Conservation (phyloP, 2,888 invertebrate genomes). For the Luffia ferchaultella region DNA sequence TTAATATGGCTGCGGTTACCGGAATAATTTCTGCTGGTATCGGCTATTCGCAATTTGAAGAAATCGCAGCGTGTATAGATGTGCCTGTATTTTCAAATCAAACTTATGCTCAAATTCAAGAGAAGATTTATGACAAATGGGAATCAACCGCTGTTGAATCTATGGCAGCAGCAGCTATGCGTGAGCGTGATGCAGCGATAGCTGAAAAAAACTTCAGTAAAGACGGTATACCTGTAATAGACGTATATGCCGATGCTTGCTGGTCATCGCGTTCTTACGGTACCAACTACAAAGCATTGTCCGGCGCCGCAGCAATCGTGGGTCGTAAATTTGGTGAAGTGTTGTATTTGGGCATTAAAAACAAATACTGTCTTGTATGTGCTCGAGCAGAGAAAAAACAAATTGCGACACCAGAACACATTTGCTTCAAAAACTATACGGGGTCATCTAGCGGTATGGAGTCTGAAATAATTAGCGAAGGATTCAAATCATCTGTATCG, state of each 20-base stretch:
- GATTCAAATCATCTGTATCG: conserved; percentile 14
- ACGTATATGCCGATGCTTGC: conserved; percentile 16
- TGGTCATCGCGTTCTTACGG: conserved; percentile 15
- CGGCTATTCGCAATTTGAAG: too few relatives aligned
- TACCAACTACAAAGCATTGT: conserved; percentile 15
- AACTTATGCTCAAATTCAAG: too few relatives aligned
- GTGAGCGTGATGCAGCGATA: conserved; percentile 15
- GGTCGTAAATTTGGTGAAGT: conserved; percentile 14
- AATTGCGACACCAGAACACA: conserved; percentile 9
- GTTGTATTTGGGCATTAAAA: conserved; percentile 13
- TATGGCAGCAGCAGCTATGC: conserved; percentile 14
- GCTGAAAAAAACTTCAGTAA: conserved; percentile 14
- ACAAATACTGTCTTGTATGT: conserved; percentile 16
- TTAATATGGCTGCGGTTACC: too few relatives aligned
- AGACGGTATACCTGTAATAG: conserved; percentile 15
- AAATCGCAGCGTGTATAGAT: too few relatives aligned
- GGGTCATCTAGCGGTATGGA: conserved; percentile 17
- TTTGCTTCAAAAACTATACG: conserved; percentile 16
- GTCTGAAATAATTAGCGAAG: conserved; percentile 15
- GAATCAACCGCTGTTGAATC: conserved; percentile 14
- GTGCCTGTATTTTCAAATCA: neutral
- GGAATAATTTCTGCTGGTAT: too few relatives aligned
- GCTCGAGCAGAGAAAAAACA: conserved; percentile 15
- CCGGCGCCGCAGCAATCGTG: conserved; percentile 17
- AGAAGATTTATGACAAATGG: conserved; percentile 12